Percentiles rank a stretch among this genome's conserved stretches.
phyloP scores from a whole-genome alignment of 2,797 vertebrate genomes.

The Gymnothorax reevesii region DNA sequence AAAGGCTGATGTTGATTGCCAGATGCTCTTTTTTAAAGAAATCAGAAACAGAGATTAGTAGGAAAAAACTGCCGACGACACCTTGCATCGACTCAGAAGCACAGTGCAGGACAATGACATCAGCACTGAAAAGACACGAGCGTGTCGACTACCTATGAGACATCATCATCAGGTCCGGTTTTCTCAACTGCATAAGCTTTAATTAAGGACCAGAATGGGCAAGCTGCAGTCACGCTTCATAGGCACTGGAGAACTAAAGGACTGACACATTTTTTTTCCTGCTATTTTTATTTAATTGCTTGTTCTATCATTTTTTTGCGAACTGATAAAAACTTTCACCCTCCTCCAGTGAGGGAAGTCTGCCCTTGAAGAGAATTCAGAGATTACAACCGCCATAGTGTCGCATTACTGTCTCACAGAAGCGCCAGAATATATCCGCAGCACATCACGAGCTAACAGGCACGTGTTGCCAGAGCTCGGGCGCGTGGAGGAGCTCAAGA shows the following conservation, averaged over 20 bases:
- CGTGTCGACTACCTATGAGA: not conserved
- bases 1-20: not conserved
- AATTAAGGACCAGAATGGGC: not conserved
- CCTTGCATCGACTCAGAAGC: not conserved
- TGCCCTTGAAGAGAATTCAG: not conserved
- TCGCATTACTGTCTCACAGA: not conserved
- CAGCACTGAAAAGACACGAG: not conserved
- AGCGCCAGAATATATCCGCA: not conserved
- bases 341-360: not conserved
- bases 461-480: not conserved
- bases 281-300: not conserved
- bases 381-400: not conserved
- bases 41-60: not conserved
- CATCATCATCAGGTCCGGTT: not conserved
- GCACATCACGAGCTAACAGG: conserved; percentile 16
- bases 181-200: not conserved
- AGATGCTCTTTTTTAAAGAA: not conserved
- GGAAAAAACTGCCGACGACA: not conserved
- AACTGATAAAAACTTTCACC: not conserved
- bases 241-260: not conserved
- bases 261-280: not conserved
- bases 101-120: conserved; percentile 2
- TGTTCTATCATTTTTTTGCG: not conserved
- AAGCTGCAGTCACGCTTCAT: not conserved
- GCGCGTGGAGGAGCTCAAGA: conserved; percentile 31